Base-by-base conservation (phyloP, 2,888 invertebrate genomes). In the Aporophyla nigra region DNA sequence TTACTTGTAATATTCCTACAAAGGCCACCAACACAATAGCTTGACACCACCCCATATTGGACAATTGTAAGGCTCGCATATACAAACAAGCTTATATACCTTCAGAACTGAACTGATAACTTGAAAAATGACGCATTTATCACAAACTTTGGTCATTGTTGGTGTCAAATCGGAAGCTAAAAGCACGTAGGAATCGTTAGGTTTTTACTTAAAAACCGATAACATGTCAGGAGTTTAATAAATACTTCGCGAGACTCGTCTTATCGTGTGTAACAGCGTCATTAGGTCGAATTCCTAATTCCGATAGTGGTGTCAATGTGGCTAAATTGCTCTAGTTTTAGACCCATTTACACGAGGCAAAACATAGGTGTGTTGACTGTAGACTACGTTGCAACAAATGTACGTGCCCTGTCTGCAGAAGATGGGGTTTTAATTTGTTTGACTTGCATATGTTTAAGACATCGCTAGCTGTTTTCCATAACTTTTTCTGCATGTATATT, bases 1-100 rank as follows among this genome's bases (percentile, higher is more conserved):
- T 92, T 89, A 96, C 95, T 93, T 94, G 93, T n/a, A 93, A 79
- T n/a, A 93, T 56, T 71, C 91, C 88, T 75, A 93, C 70, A 73
- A 87, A 89, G 27, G 86, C 78, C 74, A 90, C 86, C 46, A 93
- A 76, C 77, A 92, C 74, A 67, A 90, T 76, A 63, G 89, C 86
- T 77, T 84, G 84, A 84, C 79, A 75, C 87, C 87, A 87, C 87
- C 89, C 92, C 95, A 95, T 96, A 59, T 92, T 85, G 68, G 40
- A 75, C 80, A 65, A 74, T 87, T 85, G 82, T 87, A 83, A 78
- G 16, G 78, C 79, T 77, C 71, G 59, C 27, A 63, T 73, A 71
- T 76, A 62, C 49, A 53, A 68, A 73, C 77, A 68, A 78, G 79
- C 90, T 92, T 94, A 90, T 94, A 95, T 94, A 93, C 86, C 74